Percentiles rank a stretch among this genome's conserved stretches.
phyloP scores from a whole-genome alignment of 2,113 vertebrate species.

The Psophia crepitans region DNA sequence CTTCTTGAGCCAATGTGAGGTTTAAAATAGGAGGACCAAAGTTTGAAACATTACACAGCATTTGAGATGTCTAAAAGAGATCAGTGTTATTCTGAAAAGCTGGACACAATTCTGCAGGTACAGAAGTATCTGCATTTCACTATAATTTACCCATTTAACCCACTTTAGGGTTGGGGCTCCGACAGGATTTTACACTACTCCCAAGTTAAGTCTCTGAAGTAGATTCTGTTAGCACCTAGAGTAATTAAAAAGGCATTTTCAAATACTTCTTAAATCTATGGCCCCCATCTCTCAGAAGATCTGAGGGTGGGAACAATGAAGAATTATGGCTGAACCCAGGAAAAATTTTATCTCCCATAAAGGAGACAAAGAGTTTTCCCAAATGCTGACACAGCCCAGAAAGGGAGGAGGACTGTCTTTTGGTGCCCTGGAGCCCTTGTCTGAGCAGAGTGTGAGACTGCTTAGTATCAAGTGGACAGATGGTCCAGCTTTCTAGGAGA shows the following conservation, averaged over 20 bases:
- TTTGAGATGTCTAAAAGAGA: not conserved
- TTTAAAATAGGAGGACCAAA: not conserved
- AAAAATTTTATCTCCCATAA: not conserved
- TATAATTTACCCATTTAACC: not conserved
- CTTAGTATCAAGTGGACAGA: not conserved
- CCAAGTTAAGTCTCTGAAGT: not conserved
- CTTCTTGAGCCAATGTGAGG: not conserved
- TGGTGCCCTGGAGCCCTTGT: not conserved
- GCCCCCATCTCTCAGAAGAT: not conserved
- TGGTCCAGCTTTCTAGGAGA: not conserved
- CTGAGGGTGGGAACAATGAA: not conserved
- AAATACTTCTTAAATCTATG: not conserved
- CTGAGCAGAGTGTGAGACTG: not conserved
- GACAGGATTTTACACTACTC: not conserved
- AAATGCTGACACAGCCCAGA: not conserved
- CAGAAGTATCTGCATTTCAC: not conserved
- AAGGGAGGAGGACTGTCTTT: not conserved
- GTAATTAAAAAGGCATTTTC: not conserved
- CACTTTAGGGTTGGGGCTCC: accelerated
- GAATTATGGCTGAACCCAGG: not conserved
- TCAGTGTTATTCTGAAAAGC: not conserved
- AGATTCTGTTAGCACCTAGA: not conserved
- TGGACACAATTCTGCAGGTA: not conserved
- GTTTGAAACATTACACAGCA: not conserved
- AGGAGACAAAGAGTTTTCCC: not conserved